A percentile compares a stretch with the other conserved stretches of the same genome.
These are phyloP conservation scores for Chaenogobius annularis DNA, from an alignment of 2,113 vertebrate genomes.

Conservation along the genomic window DNA sequence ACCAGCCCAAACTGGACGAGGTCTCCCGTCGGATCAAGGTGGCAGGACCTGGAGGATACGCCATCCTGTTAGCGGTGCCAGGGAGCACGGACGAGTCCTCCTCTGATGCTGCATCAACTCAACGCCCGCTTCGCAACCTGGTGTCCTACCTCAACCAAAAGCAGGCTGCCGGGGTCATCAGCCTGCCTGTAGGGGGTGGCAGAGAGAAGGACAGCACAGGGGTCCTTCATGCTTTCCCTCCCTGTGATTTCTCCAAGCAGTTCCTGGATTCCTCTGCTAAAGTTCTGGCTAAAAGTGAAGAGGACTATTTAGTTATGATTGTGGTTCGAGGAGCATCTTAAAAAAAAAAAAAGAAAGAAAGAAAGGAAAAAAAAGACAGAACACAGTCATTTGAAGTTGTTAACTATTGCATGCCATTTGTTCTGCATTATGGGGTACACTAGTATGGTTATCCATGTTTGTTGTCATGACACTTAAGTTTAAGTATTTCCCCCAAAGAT, in stretches of 20 bases:
- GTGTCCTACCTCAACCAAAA: conserved; percentile 99
- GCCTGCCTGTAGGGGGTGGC: conserved; percentile 95
- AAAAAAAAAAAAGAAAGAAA: conserved; percentile 63
- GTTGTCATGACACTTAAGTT: conserved; percentile 64
- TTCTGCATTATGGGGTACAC: conserved; percentile 91
- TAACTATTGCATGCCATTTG: conserved; percentile 84
- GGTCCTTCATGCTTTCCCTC: conserved; percentile 97
- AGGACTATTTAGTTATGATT: conserved; percentile 99
- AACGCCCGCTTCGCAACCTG: conserved; percentile 97
- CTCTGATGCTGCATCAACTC: conserved; percentile 86
- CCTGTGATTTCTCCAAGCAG: conserved; percentile 99
- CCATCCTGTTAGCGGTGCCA: conserved; percentile 92
- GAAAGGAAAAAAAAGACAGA: conserved; percentile 39
- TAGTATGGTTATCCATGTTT: conserved; percentile 78
- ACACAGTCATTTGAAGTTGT: conserved; percentile 68
- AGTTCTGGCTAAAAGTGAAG: conserved; percentile 97
- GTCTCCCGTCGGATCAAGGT: conserved; percentile 98
- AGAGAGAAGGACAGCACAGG: conserved; percentile 98
- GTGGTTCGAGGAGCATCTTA: conserved; percentile 98
- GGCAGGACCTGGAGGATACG: conserved; percentile 92
- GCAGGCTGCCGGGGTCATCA: conserved; percentile 99
- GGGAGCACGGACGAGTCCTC: conserved; percentile 83
- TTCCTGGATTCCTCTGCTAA: conserved; percentile 98
- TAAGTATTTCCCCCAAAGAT: conserved; percentile 48
- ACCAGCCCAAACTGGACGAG: conserved; percentile 98